Base-by-base conservation (phyloP, 53 echinoderm and acorn worm genomes). In the Actinopyga echinites region DNA sequence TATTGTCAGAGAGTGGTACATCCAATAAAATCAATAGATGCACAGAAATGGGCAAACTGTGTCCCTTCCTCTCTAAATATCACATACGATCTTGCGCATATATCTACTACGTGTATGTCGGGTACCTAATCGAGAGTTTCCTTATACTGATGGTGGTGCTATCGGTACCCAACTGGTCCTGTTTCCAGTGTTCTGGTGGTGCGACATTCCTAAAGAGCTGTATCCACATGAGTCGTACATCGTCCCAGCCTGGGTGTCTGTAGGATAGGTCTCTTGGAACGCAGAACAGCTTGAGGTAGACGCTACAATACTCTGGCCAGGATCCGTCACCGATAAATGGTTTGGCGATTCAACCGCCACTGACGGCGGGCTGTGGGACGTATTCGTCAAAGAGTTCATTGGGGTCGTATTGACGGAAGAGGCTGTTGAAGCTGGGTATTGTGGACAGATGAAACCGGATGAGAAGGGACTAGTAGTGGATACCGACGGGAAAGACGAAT, bases 361-460 rank as follows among this genome's bases (percentile, higher is more conserved):
- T 2, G 71, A 71, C 71, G 71, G 71, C 21, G 71, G 71, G 44
- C 71, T 71, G 71, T 71, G 40, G 25, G 71, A 71, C 42, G 44
- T 44, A 42, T 25, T 26, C 23, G 23, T 42, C 45, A 42, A 42
- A 25, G 40, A 34, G 29, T 71, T 71, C 71, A 71, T 44, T 26
- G 71, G 44, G 22, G 68, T 36, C 12, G 40, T 17, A 38, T 23
- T 71, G 44, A n/a, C 42, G n/a, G 38, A 40, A 0, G 71, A 71
- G 49, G 49, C 49, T 43, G 71, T 40, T 6, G 71, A 40, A 2
- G n/a, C 40, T 19, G 71, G 44, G n/a, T 71, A 71, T 24, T 43
- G 71, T 23, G 71, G 71, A 45, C 42, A 71, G n/a, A 71, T 71
- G 13, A 71, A 71, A 32, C 33, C 36, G 0, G 42, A 42, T 23